Percentiles rank a stretch among this genome's conserved stretches.
These are phyloP conservation scores for Channallabes apus DNA, from an alignment of 2,797 vertebrate genomes.

Conservation along the genomic window DNA sequence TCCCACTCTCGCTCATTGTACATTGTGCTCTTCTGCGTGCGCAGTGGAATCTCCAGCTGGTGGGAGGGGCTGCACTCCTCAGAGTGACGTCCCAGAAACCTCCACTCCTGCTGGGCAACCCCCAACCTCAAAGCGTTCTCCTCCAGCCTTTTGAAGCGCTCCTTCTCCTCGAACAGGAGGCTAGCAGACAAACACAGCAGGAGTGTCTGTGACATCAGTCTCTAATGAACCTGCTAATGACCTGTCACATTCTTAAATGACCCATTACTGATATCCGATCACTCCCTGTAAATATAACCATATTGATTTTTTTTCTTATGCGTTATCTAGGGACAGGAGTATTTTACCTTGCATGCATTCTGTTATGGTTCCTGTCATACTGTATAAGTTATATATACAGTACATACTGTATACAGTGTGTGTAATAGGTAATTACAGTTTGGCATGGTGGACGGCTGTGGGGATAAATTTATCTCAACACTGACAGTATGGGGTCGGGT, in stretches of 20 bases:
- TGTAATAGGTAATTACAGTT: conserved; percentile 51
- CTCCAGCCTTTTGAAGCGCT: conserved; percentile 33
- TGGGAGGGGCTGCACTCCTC: background rate
- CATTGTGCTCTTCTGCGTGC: conserved; percentile 7
- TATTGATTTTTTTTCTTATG: conserved; percentile 28
- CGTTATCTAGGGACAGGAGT: conserved; percentile 25
- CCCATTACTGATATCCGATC: conserved; percentile 48
- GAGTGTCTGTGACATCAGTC: conserved; percentile 28
- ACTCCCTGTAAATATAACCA: conserved; percentile 41
- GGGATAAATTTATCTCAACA: conserved; percentile 51
- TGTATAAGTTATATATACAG: too few species aligned
- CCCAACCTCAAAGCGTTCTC: conserved; percentile 27
- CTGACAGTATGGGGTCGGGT: conserved; percentile 60
- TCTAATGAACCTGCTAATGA: conserved; percentile 55
- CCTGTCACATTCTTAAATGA: conserved; percentile 49
- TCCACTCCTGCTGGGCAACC: conserved; percentile 40
- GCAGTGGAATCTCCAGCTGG: conserved; percentile 10
- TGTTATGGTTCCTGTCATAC: too few species aligned
- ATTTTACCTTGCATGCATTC: conserved; percentile 13
- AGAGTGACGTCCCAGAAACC: conserved; percentile 34
- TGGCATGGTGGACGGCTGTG: conserved; percentile 39
- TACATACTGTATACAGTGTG: too few species aligned
- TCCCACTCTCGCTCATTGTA: background rate
- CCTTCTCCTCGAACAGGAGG: conserved; percentile 27
- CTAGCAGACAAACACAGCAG: conserved; percentile 47